Base-by-base conservation (phyloP, 2,113 vertebrate species). In the Melanostigma gelatinosum region DNA sequence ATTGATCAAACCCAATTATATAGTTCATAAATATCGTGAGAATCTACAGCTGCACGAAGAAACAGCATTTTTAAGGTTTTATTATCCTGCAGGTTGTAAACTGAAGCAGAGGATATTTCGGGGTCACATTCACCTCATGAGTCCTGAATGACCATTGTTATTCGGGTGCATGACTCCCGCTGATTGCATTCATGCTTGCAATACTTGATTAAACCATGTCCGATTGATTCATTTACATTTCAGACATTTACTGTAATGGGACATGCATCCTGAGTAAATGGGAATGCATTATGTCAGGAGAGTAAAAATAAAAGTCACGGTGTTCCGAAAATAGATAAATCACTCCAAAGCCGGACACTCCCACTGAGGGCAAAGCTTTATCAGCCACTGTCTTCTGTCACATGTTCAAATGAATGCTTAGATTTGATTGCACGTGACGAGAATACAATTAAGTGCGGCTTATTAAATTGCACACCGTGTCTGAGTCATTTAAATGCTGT, bases 161-260 rank as follows among this genome's bases (percentile, higher is more conserved):
- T 78, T 78, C 75, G 65, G 70, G 32, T 64, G 46, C 63, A 71
- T 57, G 62, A 50, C 80, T 79, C 62, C 38, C 20, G 24, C 60
- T 78, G 79, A 89, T 79, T 85, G 64, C 55, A 82, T 88, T 85
- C 62, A 72, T 73, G 69, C 65, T 79, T 75, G 72, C 58, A 50
- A 62, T 22, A 27, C 78, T 67, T 80, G 52, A 83, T 83, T 78
- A 78, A 85, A 85, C 72, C 80, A 16, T 29, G 72, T 85, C 54
- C 46, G 20, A 62, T n/a, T 81, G 64, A 87, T 80, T 85, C 4
- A n/a, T 85, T 84, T 58, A 58, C 44, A 62, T 68, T 76, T 76
- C 8, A 68, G 77, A 77, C 55, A 38, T 85, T 73, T 27, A 77
- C 61, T 61, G 50, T 62, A 0, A 60, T 80, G 75, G 80, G 83